phyloP scores from a whole-genome alignment of 2,113 vertebrate genomes.

The Sakesphorus luctuosus region DNA sequence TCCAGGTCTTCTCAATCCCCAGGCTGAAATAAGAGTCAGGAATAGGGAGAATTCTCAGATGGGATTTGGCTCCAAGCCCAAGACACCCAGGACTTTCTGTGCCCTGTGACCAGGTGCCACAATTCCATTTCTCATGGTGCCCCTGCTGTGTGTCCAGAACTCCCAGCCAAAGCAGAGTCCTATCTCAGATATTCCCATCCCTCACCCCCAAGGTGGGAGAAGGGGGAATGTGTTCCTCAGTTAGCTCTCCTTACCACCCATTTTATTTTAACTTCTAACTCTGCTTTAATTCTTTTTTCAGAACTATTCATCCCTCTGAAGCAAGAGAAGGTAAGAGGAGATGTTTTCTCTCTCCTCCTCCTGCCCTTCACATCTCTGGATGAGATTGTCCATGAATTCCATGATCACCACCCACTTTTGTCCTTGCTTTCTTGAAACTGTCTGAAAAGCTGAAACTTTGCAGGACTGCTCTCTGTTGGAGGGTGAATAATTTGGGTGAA shows the following conservation, averaged over 20 bases:
- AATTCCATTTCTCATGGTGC: neutral
- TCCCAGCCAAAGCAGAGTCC: neutral
- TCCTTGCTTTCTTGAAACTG: neutral
- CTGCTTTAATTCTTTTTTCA: constrained; percentile 32
- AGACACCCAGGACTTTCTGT: neutral
- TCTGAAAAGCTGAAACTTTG: neutral
- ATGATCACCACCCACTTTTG: neutral
- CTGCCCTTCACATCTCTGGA: neutral
- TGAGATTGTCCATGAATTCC: neutral
- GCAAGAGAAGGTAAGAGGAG: constrained; percentile 62
- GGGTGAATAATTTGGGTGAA: neutral
- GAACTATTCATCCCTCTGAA: constrained; percentile 79
- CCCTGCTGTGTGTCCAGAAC: fast-evolving
- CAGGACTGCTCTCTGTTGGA: neutral
- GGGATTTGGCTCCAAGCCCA: neutral
- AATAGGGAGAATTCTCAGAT: neutral
- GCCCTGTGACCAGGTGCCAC: neutral
- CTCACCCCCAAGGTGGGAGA: neutral
- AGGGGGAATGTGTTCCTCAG: fast-evolving
- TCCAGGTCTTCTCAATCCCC: neutral
- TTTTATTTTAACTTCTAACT: neutral
- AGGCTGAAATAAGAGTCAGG: neutral
- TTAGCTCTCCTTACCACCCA: neutral
- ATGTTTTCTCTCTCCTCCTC: neutral
- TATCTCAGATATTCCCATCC: neutral